phyloP scores from a whole-genome alignment of 1,140 invertebrate species.

The Patella vulgata region DNA sequence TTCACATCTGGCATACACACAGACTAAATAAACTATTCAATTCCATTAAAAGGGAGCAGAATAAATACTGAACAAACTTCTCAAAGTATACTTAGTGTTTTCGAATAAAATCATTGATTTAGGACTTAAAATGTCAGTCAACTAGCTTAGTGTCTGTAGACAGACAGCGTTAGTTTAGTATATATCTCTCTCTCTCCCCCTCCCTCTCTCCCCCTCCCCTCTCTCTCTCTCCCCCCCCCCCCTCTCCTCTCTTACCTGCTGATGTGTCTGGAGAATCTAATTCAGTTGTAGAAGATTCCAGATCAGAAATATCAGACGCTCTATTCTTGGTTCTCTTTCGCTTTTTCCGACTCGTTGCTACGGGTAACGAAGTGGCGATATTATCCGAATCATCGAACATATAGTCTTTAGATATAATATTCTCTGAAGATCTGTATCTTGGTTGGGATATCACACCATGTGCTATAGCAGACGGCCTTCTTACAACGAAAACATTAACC shows the following conservation, averaged over 20 bases:
- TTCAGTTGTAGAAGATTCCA: conserved; percentile 25
- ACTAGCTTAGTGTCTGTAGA: no score
- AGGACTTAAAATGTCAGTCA: no score
- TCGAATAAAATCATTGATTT: no score
- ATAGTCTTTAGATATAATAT: conserved; percentile 12
- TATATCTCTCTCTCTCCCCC: no score
- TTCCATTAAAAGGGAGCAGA: no score
- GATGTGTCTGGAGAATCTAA: conserved; percentile 31
- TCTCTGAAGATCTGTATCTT: not conserved
- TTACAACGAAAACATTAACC: not conserved
- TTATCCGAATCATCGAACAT: conserved; percentile 28
- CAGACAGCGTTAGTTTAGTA: no score
- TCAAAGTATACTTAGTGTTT: no score
- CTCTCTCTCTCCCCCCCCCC: no score
- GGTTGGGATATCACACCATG: conserved; percentile 8
- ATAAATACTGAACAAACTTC: no score
- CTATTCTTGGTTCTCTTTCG: conserved; percentile 16
- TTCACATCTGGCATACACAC: no score
- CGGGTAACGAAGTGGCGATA: conserved; percentile 28
- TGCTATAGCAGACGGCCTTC: conserved; percentile 20
- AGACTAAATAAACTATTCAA: no score
- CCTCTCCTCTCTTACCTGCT: conserved; percentile 26
- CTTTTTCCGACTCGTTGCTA: conserved; percentile 8
- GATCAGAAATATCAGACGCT: not conserved
- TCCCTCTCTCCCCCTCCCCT: no score